These are phyloP conservation scores for Solenopsis invicta DNA, from an alignment of 1,140 invertebrate species.

Conservation along the genomic window DNA sequence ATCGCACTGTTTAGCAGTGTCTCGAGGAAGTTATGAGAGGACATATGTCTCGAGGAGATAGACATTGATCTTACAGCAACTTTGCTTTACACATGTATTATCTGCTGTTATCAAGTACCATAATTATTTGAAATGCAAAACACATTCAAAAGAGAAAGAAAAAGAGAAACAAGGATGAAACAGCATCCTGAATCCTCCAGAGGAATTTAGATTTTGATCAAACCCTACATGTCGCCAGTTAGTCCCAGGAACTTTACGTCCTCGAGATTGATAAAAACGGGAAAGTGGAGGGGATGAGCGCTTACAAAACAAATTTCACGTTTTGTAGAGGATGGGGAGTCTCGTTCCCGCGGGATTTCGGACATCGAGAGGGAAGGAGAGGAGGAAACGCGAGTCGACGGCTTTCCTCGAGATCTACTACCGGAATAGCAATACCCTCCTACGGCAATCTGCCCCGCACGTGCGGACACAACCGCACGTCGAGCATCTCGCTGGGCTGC, in stretches of 20 bases:
- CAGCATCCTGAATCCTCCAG: background rate
- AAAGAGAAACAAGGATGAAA: background rate
- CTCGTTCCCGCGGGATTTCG: background rate
- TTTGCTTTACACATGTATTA: background rate
- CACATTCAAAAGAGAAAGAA: background rate
- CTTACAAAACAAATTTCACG: too few species aligned
- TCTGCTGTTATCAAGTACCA: background rate
- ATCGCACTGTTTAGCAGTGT: constrained; percentile 25
- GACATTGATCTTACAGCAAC: constrained; percentile 46
- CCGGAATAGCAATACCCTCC: constrained; percentile 56
- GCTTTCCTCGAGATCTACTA: constrained; percentile 53
- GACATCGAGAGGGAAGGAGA: too few species aligned
- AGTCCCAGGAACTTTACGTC: background rate
- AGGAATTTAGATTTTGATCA: background rate
- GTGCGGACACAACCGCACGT: constrained; percentile 20
- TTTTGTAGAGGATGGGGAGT: background rate
- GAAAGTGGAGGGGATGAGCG: background rate
- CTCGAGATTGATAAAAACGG: background rate
- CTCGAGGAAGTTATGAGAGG: background rate
- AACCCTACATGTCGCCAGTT: constrained; percentile 3
- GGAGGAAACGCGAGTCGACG: constrained; percentile 40
- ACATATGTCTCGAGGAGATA: background rate
- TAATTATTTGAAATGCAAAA: background rate
- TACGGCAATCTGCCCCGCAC: constrained; percentile 20
- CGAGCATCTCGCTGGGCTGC: constrained; percentile 59